These are phyloP conservation scores for Clivina fossor DNA, from an alignment of 2,888 invertebrate species.

Conservation along the genomic window DNA sequence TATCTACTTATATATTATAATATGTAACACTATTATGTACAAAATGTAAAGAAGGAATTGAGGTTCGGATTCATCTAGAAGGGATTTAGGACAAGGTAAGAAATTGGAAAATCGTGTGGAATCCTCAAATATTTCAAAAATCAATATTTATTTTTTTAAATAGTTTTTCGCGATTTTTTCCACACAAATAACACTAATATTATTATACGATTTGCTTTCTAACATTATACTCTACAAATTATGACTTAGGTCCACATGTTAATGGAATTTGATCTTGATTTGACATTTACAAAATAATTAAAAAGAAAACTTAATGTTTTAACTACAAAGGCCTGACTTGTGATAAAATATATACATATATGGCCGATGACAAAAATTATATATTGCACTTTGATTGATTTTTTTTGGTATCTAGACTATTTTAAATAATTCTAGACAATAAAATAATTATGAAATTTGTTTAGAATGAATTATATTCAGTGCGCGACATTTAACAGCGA, in stretches of 20 bases:
- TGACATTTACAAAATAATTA: conserved; percentile 26
- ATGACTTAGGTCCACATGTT: conserved; percentile 45
- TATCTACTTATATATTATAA: conserved; percentile 35
- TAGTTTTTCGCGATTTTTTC: conserved; percentile 24
- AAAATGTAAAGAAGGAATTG: conserved; percentile 31
- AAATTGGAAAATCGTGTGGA: conserved; percentile 23
- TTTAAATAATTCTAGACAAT: conserved; percentile 12
- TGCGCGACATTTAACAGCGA: conserved; percentile 19
- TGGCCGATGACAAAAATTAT: conserved; percentile 18
- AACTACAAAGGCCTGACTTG: conserved; percentile 31
- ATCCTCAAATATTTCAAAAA: conserved; percentile 19
- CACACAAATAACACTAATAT: conserved; percentile 27
- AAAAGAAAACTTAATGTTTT: conserved; percentile 15
- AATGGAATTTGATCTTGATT: conserved; percentile 42
- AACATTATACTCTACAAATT: conserved; percentile 38
- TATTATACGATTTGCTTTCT: conserved; percentile 21
- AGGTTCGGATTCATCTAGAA: not conserved
- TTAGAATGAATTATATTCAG: not conserved
- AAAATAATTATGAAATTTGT: conserved; percentile 12
- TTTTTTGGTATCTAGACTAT: conserved; percentile 12
- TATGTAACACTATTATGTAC: conserved; percentile 40
- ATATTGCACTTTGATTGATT: conserved; percentile 26
- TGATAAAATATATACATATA: conserved; percentile 23
- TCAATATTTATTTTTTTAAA: conserved; percentile 21
- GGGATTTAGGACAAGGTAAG: conserved; percentile 1